Percentiles rank a stretch among this genome's conserved stretches.
Evolutionary conservation across 2,888 invertebrate genomes (phyloP).

Genomic region (Erebia aethiops): DNA sequence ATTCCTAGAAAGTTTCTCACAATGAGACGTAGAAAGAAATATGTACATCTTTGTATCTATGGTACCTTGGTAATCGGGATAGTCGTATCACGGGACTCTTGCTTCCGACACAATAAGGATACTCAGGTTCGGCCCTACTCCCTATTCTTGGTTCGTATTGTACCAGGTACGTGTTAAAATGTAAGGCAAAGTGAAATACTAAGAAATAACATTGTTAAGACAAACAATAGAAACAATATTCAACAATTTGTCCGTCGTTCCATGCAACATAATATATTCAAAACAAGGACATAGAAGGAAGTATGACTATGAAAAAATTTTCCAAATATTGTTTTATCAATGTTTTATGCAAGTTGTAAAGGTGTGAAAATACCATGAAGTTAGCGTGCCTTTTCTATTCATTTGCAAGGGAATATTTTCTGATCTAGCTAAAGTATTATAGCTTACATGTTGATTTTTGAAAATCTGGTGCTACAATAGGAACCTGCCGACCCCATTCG

Average conservation of each 20-base stretch:
- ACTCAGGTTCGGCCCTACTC: not conserved
- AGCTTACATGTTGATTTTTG: constrained; percentile 55
- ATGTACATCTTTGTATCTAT: not conserved
- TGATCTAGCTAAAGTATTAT: constrained; percentile 65
- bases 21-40: not conserved
- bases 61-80: constrained; percentile 7
- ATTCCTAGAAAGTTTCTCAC: not conserved
- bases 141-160: too few species aligned
- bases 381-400: constrained; percentile 38
- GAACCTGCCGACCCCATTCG: constrained; percentile 61
- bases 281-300: too few species aligned
- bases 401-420: constrained; percentile 50
- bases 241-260: too few species aligned
- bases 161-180: too few species aligned
- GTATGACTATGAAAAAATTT: too few species aligned
- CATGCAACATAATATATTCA: too few species aligned
- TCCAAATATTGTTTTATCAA: too few species aligned
- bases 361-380: not conserved
- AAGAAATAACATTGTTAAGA: not conserved
- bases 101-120: not conserved
- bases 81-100: not conserved
- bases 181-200: not conserved
- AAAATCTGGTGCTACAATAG: constrained; percentile 67
- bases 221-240: not conserved
- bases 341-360: not conserved